Evolutionary conservation across 2,113 vertebrate genomes (phyloP), one percentile per base, ranked within the genome.

Genomic region (Pontoporia blainvillei): DNA sequence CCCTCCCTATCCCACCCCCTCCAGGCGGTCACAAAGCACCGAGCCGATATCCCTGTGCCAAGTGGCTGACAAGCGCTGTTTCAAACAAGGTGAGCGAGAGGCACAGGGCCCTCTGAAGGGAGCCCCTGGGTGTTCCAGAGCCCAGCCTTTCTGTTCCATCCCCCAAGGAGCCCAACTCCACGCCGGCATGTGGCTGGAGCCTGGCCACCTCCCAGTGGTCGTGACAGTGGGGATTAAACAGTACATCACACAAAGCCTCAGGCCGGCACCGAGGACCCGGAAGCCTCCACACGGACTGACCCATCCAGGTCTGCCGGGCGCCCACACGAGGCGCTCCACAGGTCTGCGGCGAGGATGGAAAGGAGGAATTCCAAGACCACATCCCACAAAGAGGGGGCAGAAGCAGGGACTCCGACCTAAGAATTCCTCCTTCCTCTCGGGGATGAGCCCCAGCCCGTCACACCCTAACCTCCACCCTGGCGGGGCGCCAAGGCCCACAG

Each of bases 221-320:
- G 5, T 21, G 13, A 59, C 17, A 20, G 17, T 29, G 14, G 41
- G 31, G 14, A 83, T 44, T 6, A 25, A 84, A n/a, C 0, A 0
- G 23, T 15, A 1, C 1, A 46, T 59, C 3, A 27, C 2, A 21
- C 2, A 29, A 21, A 39, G 41, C 6, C 66, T 29, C 1, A 15
- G 54, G 44, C 36, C 9, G 21, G 86, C 76, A 12, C 57, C 2
- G 4, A 69, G n/a, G 36, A 57, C 23, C 44, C 11, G 78, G 36
- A 41, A 17, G 59, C 46, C 59, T 29, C 49, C 17, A 17, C 31
- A n/a, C 0, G 2, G 36, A n/a, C 15, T 34, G 6, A 39, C 3
- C 18, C 6, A 13, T 66, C 3, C 8, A 39, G 46, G 44, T 41
- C 21, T 2, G 2, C 46, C 8, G 4, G 17, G 87, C 1, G 0